A percentile compares a stretch with the other conserved stretches of the same genome.
Conservation (phyloP, 2,797 vertebrate species). For the Telmatherina bonti region DNA sequence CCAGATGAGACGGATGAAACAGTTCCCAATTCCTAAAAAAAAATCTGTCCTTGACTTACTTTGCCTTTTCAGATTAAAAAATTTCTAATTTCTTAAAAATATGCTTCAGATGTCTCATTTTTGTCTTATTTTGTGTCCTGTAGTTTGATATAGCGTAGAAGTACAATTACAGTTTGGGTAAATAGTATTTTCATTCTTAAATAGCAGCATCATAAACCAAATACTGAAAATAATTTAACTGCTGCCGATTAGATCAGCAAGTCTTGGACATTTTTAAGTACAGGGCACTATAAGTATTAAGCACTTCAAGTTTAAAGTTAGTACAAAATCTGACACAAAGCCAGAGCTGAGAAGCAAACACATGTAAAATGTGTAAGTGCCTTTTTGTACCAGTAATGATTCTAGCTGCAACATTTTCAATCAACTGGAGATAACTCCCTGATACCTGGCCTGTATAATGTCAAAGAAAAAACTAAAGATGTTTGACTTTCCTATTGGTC, state of each 20-base stretch:
- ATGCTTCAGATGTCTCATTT: background rate
- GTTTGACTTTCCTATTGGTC: too few relatives aligned
- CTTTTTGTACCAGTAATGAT: too few relatives aligned
- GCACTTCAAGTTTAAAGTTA: too few relatives aligned
- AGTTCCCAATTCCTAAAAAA: background rate
- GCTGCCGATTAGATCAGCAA: too few relatives aligned
- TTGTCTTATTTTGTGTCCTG: background rate
- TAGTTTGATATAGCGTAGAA: background rate
- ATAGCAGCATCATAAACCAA: background rate
- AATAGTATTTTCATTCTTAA: background rate
- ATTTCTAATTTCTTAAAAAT: background rate
- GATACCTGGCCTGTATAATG: background rate
- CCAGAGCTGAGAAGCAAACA: too few relatives aligned
- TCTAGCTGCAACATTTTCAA: too few relatives aligned
- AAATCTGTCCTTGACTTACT: background rate
- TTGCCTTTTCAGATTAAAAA: constrained; percentile 6
- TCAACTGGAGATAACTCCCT: too few relatives aligned
- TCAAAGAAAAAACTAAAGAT: too few relatives aligned
- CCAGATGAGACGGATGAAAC: background rate
- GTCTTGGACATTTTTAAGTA: too few relatives aligned
- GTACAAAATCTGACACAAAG: too few relatives aligned
- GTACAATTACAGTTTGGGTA: background rate
- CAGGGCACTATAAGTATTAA: too few relatives aligned
- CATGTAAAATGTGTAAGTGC: too few relatives aligned
- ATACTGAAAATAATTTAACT: background rate